Base-by-base conservation (phyloP, 2,797 vertebrate species). In the Coracias cyanogaster region DNA sequence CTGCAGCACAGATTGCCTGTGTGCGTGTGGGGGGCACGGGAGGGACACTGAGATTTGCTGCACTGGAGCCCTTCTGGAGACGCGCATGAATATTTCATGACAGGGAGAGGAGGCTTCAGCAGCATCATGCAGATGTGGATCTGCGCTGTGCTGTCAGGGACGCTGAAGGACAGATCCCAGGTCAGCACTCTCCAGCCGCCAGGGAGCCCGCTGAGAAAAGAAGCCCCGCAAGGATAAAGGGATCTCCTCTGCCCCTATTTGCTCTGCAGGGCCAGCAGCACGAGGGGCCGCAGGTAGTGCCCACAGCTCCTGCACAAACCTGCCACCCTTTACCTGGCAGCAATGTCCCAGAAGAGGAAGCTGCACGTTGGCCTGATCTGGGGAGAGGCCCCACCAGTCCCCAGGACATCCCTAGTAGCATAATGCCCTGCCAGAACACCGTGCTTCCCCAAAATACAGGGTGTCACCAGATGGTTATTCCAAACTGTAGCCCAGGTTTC, bases 11-110 rank as follows among this genome's bases (percentile, higher is more conserved):
- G 60, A 64, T 7, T 22, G 79, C 60, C 33, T 39, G 33, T 2
- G 15, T 37, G 14, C 33, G 21, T 6, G 9, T 7, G 3, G 24
- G 7, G 8, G 15, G 41, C 37, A 55, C 5, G 1, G 72, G 61
- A 58, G 54, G 60, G 43, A 55, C n/a, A 13, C 16, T 5, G 0
- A 18, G 61, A 79, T 90, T 43, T 86, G 87, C 91, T 61, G 61
- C 14, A 12, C 76, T 52, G n/a, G 41, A 93, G 45, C 52, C 71
- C 52, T 65, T 82, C 46, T 33, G 45, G 93, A 83, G 61, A 64
- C 2, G 2, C 31, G 11, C 66, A 65, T 61, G 72, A 88, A 88
- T 95, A 95, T 91, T 93, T 91, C 61, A 77, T 61, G 65, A n/a
- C 35, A 52, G 64, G 72, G 65, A 81, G 72, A 87, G 0, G 66